These are phyloP conservation scores for Bufo gargarizans DNA, from an alignment of 2,113 vertebrate species.

Conservation along the genomic window DNA sequence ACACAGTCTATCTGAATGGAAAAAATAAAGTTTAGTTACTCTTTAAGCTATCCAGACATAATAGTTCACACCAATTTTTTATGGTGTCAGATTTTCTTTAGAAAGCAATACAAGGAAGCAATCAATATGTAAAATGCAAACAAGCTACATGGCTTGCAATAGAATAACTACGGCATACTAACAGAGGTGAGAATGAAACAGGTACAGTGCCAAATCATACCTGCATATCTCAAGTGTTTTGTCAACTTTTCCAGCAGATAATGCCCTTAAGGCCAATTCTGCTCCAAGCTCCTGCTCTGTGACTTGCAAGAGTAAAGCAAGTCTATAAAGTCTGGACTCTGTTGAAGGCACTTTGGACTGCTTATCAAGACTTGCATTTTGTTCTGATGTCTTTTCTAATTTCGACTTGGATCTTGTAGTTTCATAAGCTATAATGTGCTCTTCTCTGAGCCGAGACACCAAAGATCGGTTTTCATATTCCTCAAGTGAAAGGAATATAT, in stretches of 20 bases:
- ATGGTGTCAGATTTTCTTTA: too few relatives aligned
- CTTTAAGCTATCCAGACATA: too few relatives aligned
- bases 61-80: too few relatives aligned
- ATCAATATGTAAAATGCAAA: neutral
- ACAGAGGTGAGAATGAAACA: neutral
- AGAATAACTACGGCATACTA: neutral
- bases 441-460: conserved; percentile 78
- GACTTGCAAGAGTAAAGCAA: conserved; percentile 80
- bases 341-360: conserved; percentile 67
- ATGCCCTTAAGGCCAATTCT: conserved; percentile 79
- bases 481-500: conserved; percentile 82
- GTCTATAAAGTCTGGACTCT: conserved; percentile 74
- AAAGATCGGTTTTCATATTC: conserved; percentile 78
- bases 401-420: conserved; percentile 63
- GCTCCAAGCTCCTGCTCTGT: conserved; percentile 81
- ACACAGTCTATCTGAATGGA: too few relatives aligned
- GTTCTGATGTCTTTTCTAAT: conserved; percentile 46
- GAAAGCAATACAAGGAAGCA: neutral
- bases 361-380: conserved; percentile 63
- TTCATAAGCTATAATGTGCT: conserved; percentile 79
- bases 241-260: conserved; percentile 79
- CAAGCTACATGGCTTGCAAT: neutral
- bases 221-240: conserved; percentile 85
- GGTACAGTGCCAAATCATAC: conserved; percentile 65
- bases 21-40: too few relatives aligned